Evolutionary conservation across 2,113 vertebrate species (phyloP).

Genomic region (Clinocottus analis): DNA sequence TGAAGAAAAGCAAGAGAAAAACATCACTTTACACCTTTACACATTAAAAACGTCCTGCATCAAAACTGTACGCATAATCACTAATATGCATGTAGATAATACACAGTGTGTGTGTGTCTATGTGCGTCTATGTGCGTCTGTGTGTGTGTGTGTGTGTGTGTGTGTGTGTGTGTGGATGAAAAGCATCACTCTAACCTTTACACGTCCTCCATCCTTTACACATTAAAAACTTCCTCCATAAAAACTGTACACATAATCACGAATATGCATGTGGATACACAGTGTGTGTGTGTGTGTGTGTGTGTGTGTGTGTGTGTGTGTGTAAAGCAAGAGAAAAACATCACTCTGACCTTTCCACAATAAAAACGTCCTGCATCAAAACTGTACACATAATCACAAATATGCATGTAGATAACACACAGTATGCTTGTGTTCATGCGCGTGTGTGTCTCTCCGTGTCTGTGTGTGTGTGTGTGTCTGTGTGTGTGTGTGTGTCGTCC

Average conservation of each 20-base stretch:
- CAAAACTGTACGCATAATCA: background rate
- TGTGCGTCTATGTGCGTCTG: background rate
- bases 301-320: no score
- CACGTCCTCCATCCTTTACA: no score
- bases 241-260: no score
- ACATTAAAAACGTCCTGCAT: conserved; percentile 16
- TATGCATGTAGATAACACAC: conserved; percentile 15
- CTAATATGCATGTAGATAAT: conserved; percentile 10
- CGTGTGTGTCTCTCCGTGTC: background rate
- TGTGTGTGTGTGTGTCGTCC: conserved; percentile 46
- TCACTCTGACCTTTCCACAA: background rate
- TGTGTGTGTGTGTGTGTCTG: no score
- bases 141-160: conserved; percentile 36
- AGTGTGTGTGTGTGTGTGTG: background rate
- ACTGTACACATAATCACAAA: background rate
- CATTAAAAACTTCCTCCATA: no score
- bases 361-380: conserved; percentile 21
- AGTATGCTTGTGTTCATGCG: background rate
- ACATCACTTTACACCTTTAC: background rate
- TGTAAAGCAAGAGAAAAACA: background rate
- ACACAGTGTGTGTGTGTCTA: background rate
- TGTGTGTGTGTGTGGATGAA: conserved; percentile 32
- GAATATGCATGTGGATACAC: no score
- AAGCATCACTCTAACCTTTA: no score
- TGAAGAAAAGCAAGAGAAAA: background rate